Base-by-base conservation (phyloP, 2,797 vertebrate genomes). In the Acanthurus tractus region DNA sequence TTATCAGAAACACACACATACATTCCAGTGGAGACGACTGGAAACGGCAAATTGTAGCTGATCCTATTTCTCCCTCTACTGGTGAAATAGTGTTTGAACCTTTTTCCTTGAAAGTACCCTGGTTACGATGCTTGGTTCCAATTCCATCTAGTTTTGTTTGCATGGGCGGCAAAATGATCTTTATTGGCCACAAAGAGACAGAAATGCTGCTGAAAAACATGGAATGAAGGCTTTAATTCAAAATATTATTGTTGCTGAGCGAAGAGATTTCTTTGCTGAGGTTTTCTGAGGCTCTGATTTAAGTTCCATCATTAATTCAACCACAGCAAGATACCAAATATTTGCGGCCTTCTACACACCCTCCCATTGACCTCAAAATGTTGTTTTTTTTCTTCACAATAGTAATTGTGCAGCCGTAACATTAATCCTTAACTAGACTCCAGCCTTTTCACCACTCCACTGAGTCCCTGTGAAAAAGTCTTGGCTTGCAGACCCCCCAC, bases 31-130 rank as follows among this genome's bases (percentile, higher is more conserved):
- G 6, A 3, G 2, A 8, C 49, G 29, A 3, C 8, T 6, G 13
- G 2, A 64, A 18, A 56, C 11, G 50, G 29, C 9, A n/a, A 6
- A 48, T 10, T 55, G 22, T 17, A 70, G 46, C 50, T 25, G 62
- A 66, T 76, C 40, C 81, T 90, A 70, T 86, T 45, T 1, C 81
- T 70, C 90, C 90, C 86, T 81, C 93, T 93, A 63, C 73, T 90
- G 94, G 89, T 78, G 23, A 52, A 2, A 10, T 10, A n/a, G 52
- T 50, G 45, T 67, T 20, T 36, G 3, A 74, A 29, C 45, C 20
- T 2, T 10, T 54, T 34, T 56, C 12, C 10, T 48, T 12, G 38
- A n/a, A 52, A 50, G 4, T 5, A 38, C 6, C 9, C 1, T n/a
- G 9, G 3, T 34, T n/a, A 44, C 62, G 18, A 3, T 11, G 8